A percentile compares a stretch with the other conserved stretches of the same genome.
Conservation (phyloP, 2,113 vertebrate genomes). For the Solea solea region DNA sequence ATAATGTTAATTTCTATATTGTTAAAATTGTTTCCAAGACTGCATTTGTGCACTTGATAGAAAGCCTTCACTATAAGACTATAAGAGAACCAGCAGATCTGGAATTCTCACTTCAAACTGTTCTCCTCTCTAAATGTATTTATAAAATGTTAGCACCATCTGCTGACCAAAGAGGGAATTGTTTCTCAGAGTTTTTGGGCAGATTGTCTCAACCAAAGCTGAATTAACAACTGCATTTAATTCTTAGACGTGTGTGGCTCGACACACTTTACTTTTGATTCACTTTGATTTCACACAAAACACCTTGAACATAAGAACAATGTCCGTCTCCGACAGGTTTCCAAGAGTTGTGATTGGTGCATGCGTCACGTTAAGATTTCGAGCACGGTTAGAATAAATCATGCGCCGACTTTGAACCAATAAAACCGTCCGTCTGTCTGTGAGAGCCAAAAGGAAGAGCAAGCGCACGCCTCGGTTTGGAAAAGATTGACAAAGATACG, state of each 20-base stretch:
- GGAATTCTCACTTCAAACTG: background rate
- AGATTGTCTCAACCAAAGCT: slow-evolving; percentile 48
- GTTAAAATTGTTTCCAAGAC: slow-evolving; percentile 6
- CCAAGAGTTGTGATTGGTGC: slow-evolving; percentile 20
- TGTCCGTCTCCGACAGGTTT: background rate
- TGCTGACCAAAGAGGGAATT: slow-evolving; percentile 50
- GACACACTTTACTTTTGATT: background rate
- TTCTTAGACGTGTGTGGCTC: background rate
- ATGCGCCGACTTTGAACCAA: slow-evolving; percentile 1
- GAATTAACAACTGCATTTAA: background rate
- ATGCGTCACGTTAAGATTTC: slow-evolving; percentile 26
- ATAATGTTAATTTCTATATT: background rate
- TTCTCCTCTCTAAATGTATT: background rate
- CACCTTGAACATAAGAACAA: background rate
- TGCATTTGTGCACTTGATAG: background rate
- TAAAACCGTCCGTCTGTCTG: slow-evolving; percentile 9
- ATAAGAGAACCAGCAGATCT: background rate
- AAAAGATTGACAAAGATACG: slow-evolving; percentile 9
- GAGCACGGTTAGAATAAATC: slow-evolving; percentile 10
- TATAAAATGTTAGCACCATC: slow-evolving; percentile 55
- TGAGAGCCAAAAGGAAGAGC: background rate
- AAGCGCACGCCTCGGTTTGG: background rate
- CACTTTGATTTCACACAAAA: slow-evolving; percentile 2
- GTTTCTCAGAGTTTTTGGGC: background rate
- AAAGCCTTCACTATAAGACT: background rate